Conservation (phyloP, 2,797 vertebrate species). For the Thamnophis elegans region DNA sequence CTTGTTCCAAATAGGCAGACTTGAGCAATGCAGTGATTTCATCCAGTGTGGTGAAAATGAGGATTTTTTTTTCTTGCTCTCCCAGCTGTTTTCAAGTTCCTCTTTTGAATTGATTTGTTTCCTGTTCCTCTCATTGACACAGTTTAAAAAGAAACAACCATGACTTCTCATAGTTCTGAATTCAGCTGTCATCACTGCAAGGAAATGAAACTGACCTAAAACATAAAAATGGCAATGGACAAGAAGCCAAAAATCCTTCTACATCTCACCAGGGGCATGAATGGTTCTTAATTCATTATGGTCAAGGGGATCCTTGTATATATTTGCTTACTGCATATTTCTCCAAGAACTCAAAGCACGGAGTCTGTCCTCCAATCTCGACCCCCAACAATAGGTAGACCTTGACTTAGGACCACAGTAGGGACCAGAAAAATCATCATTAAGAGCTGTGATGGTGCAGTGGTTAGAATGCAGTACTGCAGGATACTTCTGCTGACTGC, state of each 20-base stretch:
- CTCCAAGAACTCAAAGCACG: background rate
- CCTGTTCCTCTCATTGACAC: background rate
- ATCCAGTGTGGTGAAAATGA: constrained; percentile 23
- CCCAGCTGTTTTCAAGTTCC: constrained; percentile 53
- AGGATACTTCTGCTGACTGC: too few species aligned
- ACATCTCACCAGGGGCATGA: too few species aligned
- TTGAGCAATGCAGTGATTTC: background rate
- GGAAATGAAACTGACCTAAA: background rate
- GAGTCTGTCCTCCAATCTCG: background rate
- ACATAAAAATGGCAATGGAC: background rate
- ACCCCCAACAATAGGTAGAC: background rate
- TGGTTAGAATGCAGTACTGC: too few species aligned
- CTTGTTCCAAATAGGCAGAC: background rate
- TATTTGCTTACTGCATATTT: background rate
- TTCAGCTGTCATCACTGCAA: background rate
- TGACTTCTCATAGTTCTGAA: background rate
- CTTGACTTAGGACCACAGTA: background rate
- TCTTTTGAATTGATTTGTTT: constrained; percentile 44
- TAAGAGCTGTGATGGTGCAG: too few species aligned
- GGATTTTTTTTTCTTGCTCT: constrained; percentile 23
- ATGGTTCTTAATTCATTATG: background rate
- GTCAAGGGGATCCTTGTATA: background rate
- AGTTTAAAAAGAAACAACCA: background rate
- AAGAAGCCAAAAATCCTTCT: background rate
- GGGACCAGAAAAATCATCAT: background rate